phyloP scores from a whole-genome alignment of 1,140 invertebrate genomes.

The Lasioglossum albipes region DNA sequence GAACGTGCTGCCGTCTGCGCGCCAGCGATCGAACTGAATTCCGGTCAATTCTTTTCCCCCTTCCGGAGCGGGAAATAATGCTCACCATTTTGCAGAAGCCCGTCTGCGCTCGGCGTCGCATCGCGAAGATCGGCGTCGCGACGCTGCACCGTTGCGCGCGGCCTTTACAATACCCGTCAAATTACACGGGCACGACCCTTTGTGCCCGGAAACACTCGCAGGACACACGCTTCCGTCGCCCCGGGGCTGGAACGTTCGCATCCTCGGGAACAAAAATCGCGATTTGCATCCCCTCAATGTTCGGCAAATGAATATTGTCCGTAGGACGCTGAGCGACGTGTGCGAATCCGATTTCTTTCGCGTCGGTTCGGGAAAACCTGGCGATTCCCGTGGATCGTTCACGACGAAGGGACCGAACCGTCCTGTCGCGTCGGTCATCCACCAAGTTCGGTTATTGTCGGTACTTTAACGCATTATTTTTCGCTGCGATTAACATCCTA shows the following conservation, averaged over 20 bases:
- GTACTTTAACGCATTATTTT: too few species aligned
- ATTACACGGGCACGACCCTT: slow-evolving; percentile 20
- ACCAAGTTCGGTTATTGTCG: not conserved
- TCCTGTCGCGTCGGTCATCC: slow-evolving; percentile 4
- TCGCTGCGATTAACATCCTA: too few species aligned
- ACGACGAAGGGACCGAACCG: not conserved
- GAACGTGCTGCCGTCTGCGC: slow-evolving; percentile 74
- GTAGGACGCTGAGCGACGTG: not conserved
- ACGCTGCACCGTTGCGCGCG: not conserved
- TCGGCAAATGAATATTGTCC: slow-evolving; percentile 37
- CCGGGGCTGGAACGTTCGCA: slow-evolving; percentile 19
- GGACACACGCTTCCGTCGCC: slow-evolving; percentile 6
- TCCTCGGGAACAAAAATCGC: slow-evolving; percentile 26
- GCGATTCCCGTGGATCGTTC: slow-evolving; percentile 44
- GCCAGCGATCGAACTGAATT: slow-evolving; percentile 63
- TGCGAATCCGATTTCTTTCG: not conserved
- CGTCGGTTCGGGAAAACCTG: slow-evolving; percentile 7
- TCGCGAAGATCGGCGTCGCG: slow-evolving; percentile 24
- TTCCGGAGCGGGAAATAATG: slow-evolving; percentile 40
- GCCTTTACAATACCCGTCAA: slow-evolving; percentile 25
- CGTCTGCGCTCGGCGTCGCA: not conserved
- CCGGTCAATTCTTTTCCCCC: slow-evolving; percentile 59
- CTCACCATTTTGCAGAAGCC: slow-evolving; percentile 19
- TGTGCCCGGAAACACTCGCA: slow-evolving; percentile 27
- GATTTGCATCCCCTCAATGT: slow-evolving; percentile 44